Percentiles rank a stretch among this genome's conserved stretches.
Conservation (phyloP, 2,888 invertebrate genomes). For the Pandemis corylana region DNA sequence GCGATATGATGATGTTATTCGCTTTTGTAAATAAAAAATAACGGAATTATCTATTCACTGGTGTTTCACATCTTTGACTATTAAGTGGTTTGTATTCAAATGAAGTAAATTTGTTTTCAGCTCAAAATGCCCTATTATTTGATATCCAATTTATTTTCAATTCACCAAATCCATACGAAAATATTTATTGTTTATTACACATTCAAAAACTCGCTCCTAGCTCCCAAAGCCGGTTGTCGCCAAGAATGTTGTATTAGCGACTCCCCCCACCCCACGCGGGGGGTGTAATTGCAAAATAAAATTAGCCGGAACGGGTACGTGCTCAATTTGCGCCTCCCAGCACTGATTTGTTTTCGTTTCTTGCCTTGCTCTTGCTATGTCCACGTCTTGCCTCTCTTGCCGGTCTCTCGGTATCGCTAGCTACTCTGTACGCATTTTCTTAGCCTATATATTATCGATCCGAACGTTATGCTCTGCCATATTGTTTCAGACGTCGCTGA, state of each 20-base stretch:
- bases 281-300: conserved; percentile 85
- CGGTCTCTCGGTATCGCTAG: conserved; percentile 53
- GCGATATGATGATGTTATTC: no score
- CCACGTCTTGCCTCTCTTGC: conserved; percentile 51
- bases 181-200: conserved; percentile 43
- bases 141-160: not conserved
- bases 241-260: conserved; percentile 81
- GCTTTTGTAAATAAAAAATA: no score
- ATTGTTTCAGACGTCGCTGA: conserved; percentile 61
- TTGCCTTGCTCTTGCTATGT: conserved; percentile 62
- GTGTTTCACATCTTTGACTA: no score
- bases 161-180: conserved; percentile 2
- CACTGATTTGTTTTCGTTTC: conserved; percentile 82
- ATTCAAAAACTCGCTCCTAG: conserved; percentile 32
- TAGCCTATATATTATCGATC: conserved; percentile 84
- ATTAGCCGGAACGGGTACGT: conserved; percentile 85
- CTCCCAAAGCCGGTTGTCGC: conserved; percentile 71
- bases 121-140: not conserved
- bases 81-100: no score
- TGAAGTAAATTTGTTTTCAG: not conserved
- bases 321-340: conserved; percentile 84
- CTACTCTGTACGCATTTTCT: conserved; percentile 69
- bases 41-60: no score
- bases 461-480: conserved; percentile 65
- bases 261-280: conserved; percentile 51